Percentiles rank a stretch among this genome's conserved stretches.
Evolutionary conservation across 2,888 invertebrate genomes (phyloP).

Genomic region (Idaea straminata): DNA sequence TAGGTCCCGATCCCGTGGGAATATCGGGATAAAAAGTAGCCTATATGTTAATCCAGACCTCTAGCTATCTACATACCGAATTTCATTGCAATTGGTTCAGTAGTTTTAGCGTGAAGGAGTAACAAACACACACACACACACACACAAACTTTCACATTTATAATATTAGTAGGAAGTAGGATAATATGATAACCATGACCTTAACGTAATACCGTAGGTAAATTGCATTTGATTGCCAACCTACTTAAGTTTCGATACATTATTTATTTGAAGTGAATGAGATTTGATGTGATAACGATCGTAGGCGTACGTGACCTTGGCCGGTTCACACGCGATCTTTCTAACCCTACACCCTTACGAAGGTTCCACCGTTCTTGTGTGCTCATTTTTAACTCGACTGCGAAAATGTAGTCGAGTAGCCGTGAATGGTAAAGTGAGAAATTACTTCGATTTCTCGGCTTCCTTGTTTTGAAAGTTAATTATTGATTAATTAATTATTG

Average conservation of each 20-base stretch:
- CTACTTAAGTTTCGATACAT: background rate
- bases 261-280: background rate
- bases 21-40: too few relatives aligned
- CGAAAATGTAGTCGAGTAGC: too few relatives aligned
- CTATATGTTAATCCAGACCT: too few relatives aligned
- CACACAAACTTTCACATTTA: too few relatives aligned
- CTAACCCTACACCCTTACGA: background rate
- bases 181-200: background rate
- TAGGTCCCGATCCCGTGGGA: too few relatives aligned
- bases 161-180: too few relatives aligned
- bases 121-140: too few relatives aligned
- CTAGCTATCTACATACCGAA: too few relatives aligned
- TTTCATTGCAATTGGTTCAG: too few relatives aligned
- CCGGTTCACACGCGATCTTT: background rate
- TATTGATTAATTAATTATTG: too few relatives aligned
- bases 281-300: background rate
- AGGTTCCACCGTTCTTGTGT: background rate
- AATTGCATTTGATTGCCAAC: background rate
- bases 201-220: background rate
- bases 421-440: background rate
- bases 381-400: background rate
- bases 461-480: background rate
- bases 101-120: too few relatives aligned
- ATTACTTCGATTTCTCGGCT: background rate
- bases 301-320: background rate